Conservation (phyloP, 2,797 vertebrate species). For the Aldrovandia affinis region DNA sequence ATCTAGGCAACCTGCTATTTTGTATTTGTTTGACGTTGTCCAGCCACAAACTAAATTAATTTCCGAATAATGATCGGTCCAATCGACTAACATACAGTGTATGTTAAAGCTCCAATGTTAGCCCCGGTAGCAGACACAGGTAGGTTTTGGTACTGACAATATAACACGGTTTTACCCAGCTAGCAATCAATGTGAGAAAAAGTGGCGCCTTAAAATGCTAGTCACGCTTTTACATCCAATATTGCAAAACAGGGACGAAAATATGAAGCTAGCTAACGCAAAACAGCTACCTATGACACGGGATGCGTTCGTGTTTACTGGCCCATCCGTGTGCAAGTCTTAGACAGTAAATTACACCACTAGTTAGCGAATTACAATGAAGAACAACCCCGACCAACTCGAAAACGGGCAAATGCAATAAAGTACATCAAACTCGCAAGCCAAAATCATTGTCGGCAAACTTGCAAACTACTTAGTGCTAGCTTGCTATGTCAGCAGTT, state of each 20-base stretch:
- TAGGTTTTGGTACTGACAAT: not conserved
- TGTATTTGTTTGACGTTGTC: not conserved
- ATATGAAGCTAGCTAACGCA: slow-evolving; percentile 48
- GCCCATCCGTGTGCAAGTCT: not conserved
- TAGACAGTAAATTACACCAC: not conserved
- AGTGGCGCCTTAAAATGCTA: slow-evolving; percentile 52
- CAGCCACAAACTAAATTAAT: slow-evolving; percentile 7
- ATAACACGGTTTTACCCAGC: too few species aligned
- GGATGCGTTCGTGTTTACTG: slow-evolving; percentile 53
- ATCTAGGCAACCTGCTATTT: not conserved
- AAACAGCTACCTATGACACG: slow-evolving; percentile 66
- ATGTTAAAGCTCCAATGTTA: not conserved
- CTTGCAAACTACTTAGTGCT: too few species aligned
- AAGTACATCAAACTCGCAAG: not conserved
- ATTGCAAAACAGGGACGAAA: slow-evolving; percentile 32
- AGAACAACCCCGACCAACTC: not conserved
- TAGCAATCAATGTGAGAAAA: slow-evolving; percentile 23
- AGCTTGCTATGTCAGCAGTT: too few species aligned
- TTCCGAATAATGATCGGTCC: slow-evolving; percentile 39
- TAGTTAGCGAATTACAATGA: not conserved
- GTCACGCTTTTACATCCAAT: slow-evolving; percentile 32
- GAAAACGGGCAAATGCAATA: slow-evolving; percentile 7
- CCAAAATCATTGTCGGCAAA: not conserved
- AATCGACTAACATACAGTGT: slow-evolving; percentile 27
- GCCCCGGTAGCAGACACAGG: not conserved